Percentiles rank a stretch among this genome's conserved stretches.
Evolutionary conservation across 2,888 invertebrate genomes (phyloP).

Genomic region (Empis livida): DNA sequence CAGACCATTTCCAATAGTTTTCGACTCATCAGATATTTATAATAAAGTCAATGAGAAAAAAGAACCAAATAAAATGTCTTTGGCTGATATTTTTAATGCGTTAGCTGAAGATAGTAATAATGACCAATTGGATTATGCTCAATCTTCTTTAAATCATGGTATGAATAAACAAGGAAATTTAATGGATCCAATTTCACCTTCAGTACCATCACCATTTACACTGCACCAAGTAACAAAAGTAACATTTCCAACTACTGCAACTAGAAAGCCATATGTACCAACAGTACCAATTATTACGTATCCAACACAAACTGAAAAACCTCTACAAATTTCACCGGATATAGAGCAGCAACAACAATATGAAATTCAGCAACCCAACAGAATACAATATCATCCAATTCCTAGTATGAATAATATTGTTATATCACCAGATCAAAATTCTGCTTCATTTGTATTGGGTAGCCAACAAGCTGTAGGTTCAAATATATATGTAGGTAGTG

Average conservation of each 20-base stretch:
- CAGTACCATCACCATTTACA: constrained; percentile 30
- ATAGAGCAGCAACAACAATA: constrained; percentile 17
- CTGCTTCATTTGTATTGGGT: constrained; percentile 49
- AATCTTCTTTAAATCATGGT: constrained; percentile 21
- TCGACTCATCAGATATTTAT: constrained; percentile 12
- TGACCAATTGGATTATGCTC: constrained; percentile 21
- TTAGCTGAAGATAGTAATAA: constrained; percentile 29
- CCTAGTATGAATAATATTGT: constrained; percentile 48
- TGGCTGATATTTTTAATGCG: constrained; percentile 32
- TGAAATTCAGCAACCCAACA: constrained; percentile 33
- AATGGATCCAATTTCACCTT: constrained; percentile 27
- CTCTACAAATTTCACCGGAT: constrained; percentile 5
- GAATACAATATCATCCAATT: constrained; percentile 35
- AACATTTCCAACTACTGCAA: constrained; percentile 4
- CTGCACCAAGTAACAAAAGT: constrained; percentile 16
- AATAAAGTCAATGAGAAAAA: constrained; percentile 12
- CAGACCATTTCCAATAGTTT: background rate
- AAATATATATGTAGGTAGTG: constrained; percentile 36
- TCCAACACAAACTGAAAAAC: constrained; percentile 7
- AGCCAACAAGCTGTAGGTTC: constrained; percentile 46
- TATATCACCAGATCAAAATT: constrained; percentile 49
- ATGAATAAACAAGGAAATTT: constrained; percentile 30
- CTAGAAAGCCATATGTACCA: constrained; percentile 7
- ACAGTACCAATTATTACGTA: background rate
- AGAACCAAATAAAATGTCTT: constrained; percentile 25